phyloP scores from a whole-genome alignment of 2,797 vertebrate species.

The Psittacula echo region DNA sequence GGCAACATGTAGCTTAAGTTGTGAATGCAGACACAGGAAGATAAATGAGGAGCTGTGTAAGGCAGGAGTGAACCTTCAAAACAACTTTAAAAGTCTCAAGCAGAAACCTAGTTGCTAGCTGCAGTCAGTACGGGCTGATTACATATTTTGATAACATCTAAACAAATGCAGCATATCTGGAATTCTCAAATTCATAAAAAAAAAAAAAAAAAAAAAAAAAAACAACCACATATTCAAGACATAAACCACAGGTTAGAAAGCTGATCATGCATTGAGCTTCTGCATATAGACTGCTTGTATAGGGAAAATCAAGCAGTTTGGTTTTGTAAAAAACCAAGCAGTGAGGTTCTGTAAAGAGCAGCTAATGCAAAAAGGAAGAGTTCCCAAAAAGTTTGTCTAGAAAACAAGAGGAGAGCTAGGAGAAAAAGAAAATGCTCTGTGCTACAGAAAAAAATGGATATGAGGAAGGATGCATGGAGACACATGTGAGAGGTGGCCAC shows the following conservation, averaged over 20 bases:
- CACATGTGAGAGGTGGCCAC: background rate
- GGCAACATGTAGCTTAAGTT: background rate
- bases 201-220: background rate
- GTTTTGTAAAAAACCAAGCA: background rate
- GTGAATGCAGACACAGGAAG: background rate
- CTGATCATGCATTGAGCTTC: fast-evolving
- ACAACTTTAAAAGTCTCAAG: background rate
- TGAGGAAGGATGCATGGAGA: background rate
- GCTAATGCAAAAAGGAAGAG: background rate
- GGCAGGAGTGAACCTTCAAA: background rate
- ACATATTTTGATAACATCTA: background rate
- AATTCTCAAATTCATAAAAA: background rate
- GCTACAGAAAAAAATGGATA: background rate
- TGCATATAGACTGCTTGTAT: background rate
- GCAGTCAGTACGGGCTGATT: background rate
- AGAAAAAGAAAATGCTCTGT: background rate
- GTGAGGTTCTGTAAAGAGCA: background rate
- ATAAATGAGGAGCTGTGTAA: background rate
- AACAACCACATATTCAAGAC: background rate
- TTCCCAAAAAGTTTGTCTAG: background rate
- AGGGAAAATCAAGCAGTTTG: background rate
- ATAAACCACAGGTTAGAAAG: background rate
- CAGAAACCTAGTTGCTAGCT: background rate
- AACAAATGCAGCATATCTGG: background rate
- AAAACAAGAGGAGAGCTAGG: background rate